phyloP scores from a whole-genome alignment of 2,113 vertebrate genomes.

The Perognathus longimembris region DNA sequence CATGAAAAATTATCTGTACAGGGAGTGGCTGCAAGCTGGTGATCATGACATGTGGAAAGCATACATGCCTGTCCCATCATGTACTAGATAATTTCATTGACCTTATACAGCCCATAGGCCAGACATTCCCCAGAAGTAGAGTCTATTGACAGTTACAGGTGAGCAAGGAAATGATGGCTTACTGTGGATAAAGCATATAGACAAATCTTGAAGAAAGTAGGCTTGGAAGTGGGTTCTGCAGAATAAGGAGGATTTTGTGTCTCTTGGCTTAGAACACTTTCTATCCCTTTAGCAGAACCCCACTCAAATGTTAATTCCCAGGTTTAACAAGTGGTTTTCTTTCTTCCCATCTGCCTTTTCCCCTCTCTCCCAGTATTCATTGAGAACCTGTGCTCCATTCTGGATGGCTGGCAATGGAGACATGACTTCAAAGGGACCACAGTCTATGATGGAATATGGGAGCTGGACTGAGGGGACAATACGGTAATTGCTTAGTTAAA shows the following conservation, averaged over 20 bases:
- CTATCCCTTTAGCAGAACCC: background rate
- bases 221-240: background rate
- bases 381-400: background rate
- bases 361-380: background rate
- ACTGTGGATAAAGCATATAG: background rate
- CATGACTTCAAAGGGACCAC: background rate
- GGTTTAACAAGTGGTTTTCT: slow-evolving; percentile 1
- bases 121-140: background rate
- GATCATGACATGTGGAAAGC: too few species aligned
- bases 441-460: background rate
- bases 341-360: background rate
- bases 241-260: background rate
- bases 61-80: too few species aligned
- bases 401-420: background rate
- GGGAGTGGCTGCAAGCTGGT: too few species aligned
- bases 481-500: background rate
- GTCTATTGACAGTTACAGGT: background rate
- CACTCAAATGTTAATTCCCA: background rate
- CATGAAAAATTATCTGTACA: too few species aligned
- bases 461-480: background rate
- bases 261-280: background rate
- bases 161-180: background rate
- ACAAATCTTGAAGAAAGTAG: background rate
- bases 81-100: too few species aligned
- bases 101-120: too few species aligned